Evolutionary conservation across 2,888 invertebrate species (phyloP), one percentile per base, ranked within the genome.

Genomic region (Acanthosoma haemorrhoidale): DNA sequence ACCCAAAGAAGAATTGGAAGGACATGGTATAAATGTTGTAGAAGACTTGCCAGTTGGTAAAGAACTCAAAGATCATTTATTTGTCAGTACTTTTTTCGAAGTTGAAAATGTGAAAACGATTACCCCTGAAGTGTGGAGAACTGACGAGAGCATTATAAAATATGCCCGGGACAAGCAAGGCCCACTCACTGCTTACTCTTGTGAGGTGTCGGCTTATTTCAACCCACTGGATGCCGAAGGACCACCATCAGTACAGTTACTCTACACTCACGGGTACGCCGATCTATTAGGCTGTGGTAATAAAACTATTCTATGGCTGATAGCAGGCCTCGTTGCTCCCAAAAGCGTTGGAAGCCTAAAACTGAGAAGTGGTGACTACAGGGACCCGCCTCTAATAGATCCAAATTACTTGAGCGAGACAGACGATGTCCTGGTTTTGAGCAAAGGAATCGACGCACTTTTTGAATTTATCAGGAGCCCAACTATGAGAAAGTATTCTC

Each of bases 341-440:
- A 15, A 57, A 21, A 59, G 60, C 29, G 4, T 34, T 9, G 70
- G 70, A 3, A 51, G n/a, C 6, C 36, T 70, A 6, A 34, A n/a
- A 1, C 25, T 70, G 13, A 59, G 31, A 3, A n/a, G 58, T 29
- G 18, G 18, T 15, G 43, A 70, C 39, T 29, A 31, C 3, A 25
- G 32, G 3, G 16, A 63, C 36, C 34, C 31, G 16, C 70, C 69
- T n/a, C 18, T 69, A n/a, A 69, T 69, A 4, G 69, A 69, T 59
- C 38, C 60, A 13, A 69, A 41, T 11, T 63, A 51, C 13, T 51
- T 64, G n/a, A 11, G 2, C n/a, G 34, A 32, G 15, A n/a, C 43
- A 34, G 8, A 15, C n/a, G 70, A 70, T 16, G 18, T 63, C 13
- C 34, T 32, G 3, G 32, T n/a, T 21, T n/a, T 39, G 13, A 38